These are phyloP conservation scores for Cryptotermes secundus DNA, from an alignment of 1,140 invertebrate species.

Conservation along the genomic window DNA sequence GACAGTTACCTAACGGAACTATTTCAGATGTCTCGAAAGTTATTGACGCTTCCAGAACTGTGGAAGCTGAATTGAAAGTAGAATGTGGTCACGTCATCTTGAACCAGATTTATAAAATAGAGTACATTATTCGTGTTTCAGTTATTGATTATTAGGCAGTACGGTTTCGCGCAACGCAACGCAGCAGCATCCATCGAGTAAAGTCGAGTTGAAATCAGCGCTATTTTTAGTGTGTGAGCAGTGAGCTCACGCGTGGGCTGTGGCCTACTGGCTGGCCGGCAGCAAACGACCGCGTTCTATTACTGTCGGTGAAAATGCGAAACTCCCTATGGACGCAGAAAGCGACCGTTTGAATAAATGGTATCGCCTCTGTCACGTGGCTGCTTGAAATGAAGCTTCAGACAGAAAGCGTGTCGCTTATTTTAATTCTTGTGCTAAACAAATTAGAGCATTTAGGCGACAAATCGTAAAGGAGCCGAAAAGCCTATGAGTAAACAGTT, in stretches of 20 bases:
- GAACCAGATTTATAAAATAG: too few relatives aligned
- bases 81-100: too few relatives aligned
- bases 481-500: too few relatives aligned
- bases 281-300: background rate
- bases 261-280: background rate
- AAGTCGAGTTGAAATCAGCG: background rate
- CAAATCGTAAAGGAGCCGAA: too few relatives aligned
- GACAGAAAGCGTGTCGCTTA: too few relatives aligned
- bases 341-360: background rate
- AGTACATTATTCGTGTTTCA: background rate
- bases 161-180: background rate
- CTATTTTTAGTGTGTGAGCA: constrained; percentile 2
- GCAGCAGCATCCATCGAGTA: background rate
- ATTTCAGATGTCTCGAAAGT: too few relatives aligned
- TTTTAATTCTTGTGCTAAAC: too few relatives aligned
- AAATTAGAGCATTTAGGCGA: too few relatives aligned
- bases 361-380: background rate
- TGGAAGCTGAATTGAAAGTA: too few relatives aligned
- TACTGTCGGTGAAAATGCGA: background rate
- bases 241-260: background rate
- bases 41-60: too few relatives aligned
- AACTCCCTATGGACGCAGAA: background rate
- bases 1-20: too few relatives aligned
- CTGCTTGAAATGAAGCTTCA: background rate
- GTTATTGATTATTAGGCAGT: background rate